Conservation (phyloP, 2,888 invertebrate species). For the Aricia artaxerxes region DNA sequence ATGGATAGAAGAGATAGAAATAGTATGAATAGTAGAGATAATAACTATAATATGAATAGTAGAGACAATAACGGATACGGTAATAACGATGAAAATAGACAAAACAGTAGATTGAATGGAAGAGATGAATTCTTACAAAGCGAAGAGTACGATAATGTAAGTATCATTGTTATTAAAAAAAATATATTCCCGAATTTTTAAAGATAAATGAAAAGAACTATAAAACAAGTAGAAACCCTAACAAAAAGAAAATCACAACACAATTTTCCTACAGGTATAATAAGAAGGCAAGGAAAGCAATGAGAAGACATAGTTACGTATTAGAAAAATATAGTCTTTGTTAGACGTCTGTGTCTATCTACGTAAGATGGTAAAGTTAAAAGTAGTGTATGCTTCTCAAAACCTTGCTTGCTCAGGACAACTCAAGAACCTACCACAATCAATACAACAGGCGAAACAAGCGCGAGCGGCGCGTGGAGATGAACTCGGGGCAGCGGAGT, state of each 20-base stretch:
- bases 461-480: conserved; percentile 57
- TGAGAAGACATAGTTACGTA: no score
- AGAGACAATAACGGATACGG: conserved; percentile 41
- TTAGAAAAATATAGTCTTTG: no score
- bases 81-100: conserved; percentile 44
- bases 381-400: no score
- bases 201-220: not conserved
- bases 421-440: conserved; percentile 36
- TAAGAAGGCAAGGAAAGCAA: no score
- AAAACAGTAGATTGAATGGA: conserved; percentile 46
- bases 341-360: no score
- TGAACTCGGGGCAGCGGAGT: conserved; percentile 67
- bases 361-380: no score
- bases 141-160: conserved; percentile 58
- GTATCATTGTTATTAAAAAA: conserved; percentile 40
- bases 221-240: no score
- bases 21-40: conserved; percentile 39
- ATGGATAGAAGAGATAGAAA: conserved; percentile 38
- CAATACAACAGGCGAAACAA: conserved; percentile 52
- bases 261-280: no score
- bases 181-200: no score
- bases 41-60: conserved; percentile 38
- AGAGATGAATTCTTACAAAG: conserved; percentile 52
- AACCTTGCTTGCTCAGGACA: conserved; percentile 19
- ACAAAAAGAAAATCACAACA: no score